These are phyloP conservation scores for Corythornis cristatus DNA, from an alignment of 2,113 vertebrate species.

Conservation along the genomic window DNA sequence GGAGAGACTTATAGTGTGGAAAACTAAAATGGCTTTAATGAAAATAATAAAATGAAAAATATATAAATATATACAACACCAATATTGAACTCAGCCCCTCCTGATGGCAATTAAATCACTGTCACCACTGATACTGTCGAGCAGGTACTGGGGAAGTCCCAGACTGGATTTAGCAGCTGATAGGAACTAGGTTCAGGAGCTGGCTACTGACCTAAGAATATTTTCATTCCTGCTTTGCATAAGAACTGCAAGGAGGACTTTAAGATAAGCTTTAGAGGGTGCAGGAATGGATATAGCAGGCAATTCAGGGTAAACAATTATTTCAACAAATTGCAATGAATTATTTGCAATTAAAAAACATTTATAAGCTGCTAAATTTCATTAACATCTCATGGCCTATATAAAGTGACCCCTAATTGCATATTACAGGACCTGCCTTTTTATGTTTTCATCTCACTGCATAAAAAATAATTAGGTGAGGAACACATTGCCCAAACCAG, in stretches of 20 bases:
- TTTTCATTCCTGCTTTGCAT: neutral
- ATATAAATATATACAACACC: neutral
- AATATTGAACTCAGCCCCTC: no score
- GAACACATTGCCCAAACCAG: neutral
- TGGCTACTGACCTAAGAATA: neutral
- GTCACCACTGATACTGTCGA: no score
- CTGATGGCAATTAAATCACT: no score
- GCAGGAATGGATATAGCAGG: neutral
- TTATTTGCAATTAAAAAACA: constrained; percentile 60
- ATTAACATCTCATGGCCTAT: constrained; percentile 44
- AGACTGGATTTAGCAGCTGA: no score
- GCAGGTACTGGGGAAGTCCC: no score
- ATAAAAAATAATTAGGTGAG: constrained; percentile 37
- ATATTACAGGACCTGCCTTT: neutral
- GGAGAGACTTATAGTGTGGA: neutral
- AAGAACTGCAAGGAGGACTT: neutral
- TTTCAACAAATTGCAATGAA: constrained; percentile 24
- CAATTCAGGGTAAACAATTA: constrained; percentile 3
- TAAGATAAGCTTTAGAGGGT: neutral
- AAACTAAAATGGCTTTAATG: neutral
- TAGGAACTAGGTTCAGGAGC: no score
- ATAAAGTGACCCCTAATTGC: constrained; percentile 39
- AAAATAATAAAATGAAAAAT: neutral
- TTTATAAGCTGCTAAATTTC: constrained; percentile 57
- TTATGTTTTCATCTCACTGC: constrained; percentile 2